Evolutionary conservation across 2,113 vertebrate genomes (phyloP).

Genomic region (Burhinus oedicnemus): DNA sequence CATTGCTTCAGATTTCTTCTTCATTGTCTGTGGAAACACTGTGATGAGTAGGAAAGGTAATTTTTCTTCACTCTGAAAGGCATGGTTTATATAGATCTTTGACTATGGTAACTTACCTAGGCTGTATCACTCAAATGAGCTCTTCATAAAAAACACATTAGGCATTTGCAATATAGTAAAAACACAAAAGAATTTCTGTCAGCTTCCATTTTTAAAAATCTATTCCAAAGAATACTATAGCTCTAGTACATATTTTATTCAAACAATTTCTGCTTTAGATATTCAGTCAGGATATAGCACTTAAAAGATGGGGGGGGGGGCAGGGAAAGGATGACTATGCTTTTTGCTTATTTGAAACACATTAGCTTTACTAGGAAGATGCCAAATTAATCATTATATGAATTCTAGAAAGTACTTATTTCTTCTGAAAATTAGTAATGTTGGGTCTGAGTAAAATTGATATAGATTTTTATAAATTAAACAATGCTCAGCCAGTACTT

Average conservation of each 20-base stretch:
- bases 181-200: neutral
- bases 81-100: neutral
- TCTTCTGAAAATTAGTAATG: neutral
- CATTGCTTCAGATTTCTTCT: neutral
- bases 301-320: neutral
- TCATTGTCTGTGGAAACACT: neutral
- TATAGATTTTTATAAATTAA: neutral
- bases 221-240: neutral
- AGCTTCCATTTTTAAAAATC: neutral
- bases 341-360: neutral
- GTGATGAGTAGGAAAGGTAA: neutral
- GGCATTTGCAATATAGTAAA: neutral
- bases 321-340: neutral
- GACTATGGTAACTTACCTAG: neutral
- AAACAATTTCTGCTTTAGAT: neutral
- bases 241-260: neutral
- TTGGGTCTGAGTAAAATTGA: neutral
- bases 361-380: neutral
- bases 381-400: neutral
- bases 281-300: neutral
- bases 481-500: neutral
- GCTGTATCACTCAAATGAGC: fast-evolving
- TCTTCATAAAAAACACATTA: neutral
- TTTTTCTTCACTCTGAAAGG: neutral
- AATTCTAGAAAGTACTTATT: neutral